Conservation (phyloP, 2,888 invertebrate species). For the Apamea crenata region DNA sequence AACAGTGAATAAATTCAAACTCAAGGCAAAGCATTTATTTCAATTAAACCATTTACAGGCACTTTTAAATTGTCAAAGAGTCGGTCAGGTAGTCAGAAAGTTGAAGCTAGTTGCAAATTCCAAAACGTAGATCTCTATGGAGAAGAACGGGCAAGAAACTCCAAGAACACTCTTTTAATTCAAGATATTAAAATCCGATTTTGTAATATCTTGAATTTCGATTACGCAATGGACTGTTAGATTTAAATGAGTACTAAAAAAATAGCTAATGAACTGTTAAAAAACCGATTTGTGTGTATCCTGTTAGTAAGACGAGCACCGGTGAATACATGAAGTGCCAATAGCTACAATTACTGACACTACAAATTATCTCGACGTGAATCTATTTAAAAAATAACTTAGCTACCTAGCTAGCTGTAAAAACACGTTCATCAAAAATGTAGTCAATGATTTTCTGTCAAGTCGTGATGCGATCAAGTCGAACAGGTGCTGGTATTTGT, state of each 20-base stretch:
- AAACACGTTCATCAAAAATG: slow-evolving; percentile 26
- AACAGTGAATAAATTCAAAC: background rate
- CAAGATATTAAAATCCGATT: no score
- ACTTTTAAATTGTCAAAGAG: no score
- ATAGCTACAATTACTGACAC: slow-evolving; percentile 44
- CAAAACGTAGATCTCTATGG: background rate
- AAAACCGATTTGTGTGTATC: slow-evolving; percentile 1
- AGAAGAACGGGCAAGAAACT: background rate
- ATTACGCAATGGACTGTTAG: background rate
- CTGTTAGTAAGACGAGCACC: background rate
- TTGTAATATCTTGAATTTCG: no score
- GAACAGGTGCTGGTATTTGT: background rate
- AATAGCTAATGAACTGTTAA: background rate
- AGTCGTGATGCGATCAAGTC: background rate
- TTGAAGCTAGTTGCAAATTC: background rate
- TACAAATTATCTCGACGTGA: slow-evolving; percentile 23
- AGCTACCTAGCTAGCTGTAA: background rate
- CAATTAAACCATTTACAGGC: no score
- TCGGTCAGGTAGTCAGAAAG: background rate
- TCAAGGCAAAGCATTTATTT: no score
- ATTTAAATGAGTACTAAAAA: background rate
- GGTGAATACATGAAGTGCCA: slow-evolving; percentile 13
- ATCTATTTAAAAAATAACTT: background rate
- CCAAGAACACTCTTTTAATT: background rate
- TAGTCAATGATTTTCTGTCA: background rate